These are phyloP conservation scores for Odontocolon sp. DNA, from an alignment of 2,888 invertebrate species.

Conservation along the genomic window DNA sequence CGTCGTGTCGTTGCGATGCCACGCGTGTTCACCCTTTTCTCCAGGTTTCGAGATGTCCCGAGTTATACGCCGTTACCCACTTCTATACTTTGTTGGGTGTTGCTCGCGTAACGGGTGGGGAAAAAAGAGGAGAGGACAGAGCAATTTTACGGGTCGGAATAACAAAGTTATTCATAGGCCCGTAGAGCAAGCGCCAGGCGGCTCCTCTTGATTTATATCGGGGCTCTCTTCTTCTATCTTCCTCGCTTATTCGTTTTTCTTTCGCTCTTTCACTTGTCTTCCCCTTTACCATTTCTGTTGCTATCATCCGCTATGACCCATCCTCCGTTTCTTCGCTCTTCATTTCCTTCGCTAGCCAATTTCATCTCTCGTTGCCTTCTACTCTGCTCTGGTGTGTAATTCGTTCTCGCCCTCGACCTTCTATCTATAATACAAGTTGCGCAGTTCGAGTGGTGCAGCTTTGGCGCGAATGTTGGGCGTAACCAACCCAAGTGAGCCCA, in stretches of 20 bases:
- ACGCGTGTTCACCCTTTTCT: slow-evolving; percentile 29
- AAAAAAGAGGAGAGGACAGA: slow-evolving; percentile 62
- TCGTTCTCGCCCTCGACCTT: neutral
- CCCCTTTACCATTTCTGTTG: slow-evolving; percentile 1
- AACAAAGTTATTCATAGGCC: slow-evolving; percentile 66
- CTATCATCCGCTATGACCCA: slow-evolving; percentile 34
- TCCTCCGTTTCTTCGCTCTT: slow-evolving; percentile 22
- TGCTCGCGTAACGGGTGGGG: slow-evolving; percentile 29
- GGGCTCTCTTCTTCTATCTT: slow-evolving; percentile 47
- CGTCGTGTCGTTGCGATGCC: slow-evolving; percentile 5
- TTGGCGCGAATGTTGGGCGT: too few species aligned
- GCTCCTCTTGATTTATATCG: slow-evolving; percentile 64
- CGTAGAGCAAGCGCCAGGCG: slow-evolving; percentile 58
- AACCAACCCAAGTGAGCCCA: too few species aligned
- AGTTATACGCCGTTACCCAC: neutral
- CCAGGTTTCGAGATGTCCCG: slow-evolving; percentile 39
- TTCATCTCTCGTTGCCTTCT: slow-evolving; percentile 7
- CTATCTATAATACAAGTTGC: neutral
- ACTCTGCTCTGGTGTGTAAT: neutral
- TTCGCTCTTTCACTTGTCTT: slow-evolving; percentile 29
- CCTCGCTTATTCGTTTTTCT: slow-evolving; percentile 50
- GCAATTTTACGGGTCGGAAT: slow-evolving; percentile 64
- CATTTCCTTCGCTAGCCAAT: slow-evolving; percentile 8
- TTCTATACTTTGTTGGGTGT: slow-evolving; percentile 29
- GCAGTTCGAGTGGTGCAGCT: too few species aligned